Percentiles rank a stretch among this genome's conserved stretches.
These are phyloP conservation scores for Lutraria lutraria DNA, from an alignment of 2,888 invertebrate genomes.

Conservation along the genomic window DNA sequence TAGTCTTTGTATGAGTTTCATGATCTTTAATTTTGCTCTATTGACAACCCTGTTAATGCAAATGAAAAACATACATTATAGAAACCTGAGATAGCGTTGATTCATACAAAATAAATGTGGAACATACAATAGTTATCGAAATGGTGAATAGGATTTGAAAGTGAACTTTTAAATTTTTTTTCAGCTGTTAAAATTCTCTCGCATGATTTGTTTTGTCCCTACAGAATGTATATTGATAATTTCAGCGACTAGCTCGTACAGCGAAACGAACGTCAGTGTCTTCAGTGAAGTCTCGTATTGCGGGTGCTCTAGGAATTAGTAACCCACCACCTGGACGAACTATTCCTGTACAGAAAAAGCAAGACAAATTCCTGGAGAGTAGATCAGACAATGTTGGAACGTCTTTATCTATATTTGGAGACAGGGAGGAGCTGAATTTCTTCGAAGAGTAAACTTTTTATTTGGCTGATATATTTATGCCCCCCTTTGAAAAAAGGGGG, in stretches of 20 bases:
- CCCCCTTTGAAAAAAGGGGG: not conserved
- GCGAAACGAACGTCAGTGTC: conserved; percentile 59
- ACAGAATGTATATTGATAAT: not conserved
- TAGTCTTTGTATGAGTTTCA: too few species aligned
- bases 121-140: too few species aligned
- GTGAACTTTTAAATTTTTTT: too few species aligned
- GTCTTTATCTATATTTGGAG: conserved; percentile 81
- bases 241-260: conserved; percentile 53
- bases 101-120: too few species aligned
- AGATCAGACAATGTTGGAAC: conserved; percentile 70
- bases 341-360: conserved; percentile 81
- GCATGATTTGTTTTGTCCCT: too few species aligned
- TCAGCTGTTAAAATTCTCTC: too few species aligned
- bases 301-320: conserved; percentile 80
- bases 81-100: too few species aligned
- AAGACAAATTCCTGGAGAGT: conserved; percentile 69
- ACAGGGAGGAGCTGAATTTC: conserved; percentile 89
- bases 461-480: not conserved
- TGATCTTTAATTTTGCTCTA: too few species aligned
- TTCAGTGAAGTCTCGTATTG: conserved; percentile 79
- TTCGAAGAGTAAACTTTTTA: conserved; percentile 73
- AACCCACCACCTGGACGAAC: conserved; percentile 80
- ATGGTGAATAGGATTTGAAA: too few species aligned
- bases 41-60: too few species aligned
- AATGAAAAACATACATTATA: too few species aligned